phyloP scores from a whole-genome alignment of 2,797 vertebrate species.

The Gorsachius magnificus region DNA sequence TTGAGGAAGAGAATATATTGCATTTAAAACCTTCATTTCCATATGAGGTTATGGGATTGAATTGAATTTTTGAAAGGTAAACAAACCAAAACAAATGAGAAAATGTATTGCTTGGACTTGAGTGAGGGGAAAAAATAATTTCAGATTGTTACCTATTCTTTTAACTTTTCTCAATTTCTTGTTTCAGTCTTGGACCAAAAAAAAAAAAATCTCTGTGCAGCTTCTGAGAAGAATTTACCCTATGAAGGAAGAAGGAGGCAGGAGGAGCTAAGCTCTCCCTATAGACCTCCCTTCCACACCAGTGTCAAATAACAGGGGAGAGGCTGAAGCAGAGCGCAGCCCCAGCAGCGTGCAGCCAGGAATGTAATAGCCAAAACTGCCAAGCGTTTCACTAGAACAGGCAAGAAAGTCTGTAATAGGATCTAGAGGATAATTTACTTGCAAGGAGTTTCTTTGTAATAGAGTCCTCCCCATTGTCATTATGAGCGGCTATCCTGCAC shows the following conservation, averaged over 20 bases:
- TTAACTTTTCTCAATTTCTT: background rate
- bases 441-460: background rate
- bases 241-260: background rate
- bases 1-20: background rate
- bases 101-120: background rate
- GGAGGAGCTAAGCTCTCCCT: background rate
- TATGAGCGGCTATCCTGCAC: background rate
- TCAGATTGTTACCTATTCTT: background rate
- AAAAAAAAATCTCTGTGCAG: background rate
- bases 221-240: background rate
- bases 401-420: background rate
- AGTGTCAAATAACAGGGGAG: background rate
- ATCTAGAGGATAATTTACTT: background rate
- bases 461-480: background rate
- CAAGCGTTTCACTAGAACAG: background rate
- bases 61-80: slow-evolving; percentile 1
- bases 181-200: background rate
- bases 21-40: background rate
- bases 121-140: background rate
- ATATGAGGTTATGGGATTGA: background rate
- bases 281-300: background rate
- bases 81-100: background rate
- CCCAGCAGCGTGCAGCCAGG: background rate
- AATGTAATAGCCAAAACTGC: background rate
- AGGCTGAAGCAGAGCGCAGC: background rate